These are phyloP conservation scores for Acleris holmiana DNA, from an alignment of 2,888 invertebrate genomes.

Conservation along the genomic window DNA sequence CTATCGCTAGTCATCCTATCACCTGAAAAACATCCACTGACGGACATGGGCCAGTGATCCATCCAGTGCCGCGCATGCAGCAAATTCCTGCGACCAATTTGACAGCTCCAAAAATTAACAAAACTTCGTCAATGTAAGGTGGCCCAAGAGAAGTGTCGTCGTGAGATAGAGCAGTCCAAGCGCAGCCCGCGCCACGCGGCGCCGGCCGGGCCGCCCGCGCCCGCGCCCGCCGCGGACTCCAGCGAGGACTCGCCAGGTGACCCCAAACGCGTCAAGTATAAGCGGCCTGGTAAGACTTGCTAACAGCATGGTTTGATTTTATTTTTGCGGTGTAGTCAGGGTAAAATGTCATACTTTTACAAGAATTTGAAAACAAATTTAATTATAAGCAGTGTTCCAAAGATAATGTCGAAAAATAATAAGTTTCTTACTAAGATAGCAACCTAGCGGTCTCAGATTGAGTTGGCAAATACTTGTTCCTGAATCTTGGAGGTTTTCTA, in stretches of 20 bases:
- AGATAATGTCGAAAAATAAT: no score
- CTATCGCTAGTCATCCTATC: no score
- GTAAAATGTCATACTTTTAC: not conserved
- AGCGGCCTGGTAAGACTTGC: constrained; percentile 72
- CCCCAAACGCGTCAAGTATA: constrained; percentile 70
- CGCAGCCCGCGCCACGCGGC: constrained; percentile 61
- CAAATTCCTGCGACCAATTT: no score
- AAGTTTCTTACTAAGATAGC: no score
- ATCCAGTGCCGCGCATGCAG: not conserved
- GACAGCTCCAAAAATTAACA: no score
- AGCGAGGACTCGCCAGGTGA: constrained; percentile 62
- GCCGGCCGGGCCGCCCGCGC: constrained; percentile 41
- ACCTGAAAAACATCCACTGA: no score
- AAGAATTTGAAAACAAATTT: not conserved
- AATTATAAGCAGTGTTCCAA: no score
- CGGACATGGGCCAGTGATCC: no score
- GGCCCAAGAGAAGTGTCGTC: constrained; percentile 74
- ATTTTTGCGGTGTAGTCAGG: constrained; percentile 18
- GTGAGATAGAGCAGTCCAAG: constrained; percentile 71
- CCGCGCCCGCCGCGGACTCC: constrained; percentile 41
- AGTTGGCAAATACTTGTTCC: no score
- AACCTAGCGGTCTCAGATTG: no score
- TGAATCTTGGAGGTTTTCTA: no score
- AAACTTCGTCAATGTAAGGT: constrained; percentile 50
- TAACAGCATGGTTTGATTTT: constrained; percentile 68